These are phyloP conservation scores for Megalurothrips usitatus DNA, from an alignment of 2,888 invertebrate genomes.

Conservation along the genomic window DNA sequence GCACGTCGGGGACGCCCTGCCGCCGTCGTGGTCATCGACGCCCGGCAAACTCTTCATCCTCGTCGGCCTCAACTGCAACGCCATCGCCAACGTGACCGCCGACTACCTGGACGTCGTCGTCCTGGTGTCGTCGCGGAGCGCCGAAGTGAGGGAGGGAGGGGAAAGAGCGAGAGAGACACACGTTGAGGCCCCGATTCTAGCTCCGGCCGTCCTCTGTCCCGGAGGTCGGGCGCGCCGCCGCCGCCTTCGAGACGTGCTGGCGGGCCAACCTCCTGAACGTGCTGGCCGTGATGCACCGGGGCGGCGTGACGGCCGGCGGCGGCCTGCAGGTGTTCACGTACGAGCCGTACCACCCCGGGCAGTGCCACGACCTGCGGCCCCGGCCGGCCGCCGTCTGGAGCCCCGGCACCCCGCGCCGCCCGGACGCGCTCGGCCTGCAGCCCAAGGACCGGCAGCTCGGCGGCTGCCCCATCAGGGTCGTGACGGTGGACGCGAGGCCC, in stretches of 20 bases:
- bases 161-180: background rate
- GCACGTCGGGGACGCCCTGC: background rate
- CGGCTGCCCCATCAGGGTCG: background rate
- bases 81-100: background rate
- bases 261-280: constrained; percentile 3
- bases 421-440: background rate
- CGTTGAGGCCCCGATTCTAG: background rate
- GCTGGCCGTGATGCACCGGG: background rate
- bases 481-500: background rate
- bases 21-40: background rate
- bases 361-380: constrained; percentile 7
- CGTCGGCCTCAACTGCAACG: background rate
- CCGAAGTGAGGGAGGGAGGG: background rate
- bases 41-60: background rate
- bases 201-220: background rate
- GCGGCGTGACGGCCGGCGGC: background rate
- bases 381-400: background rate
- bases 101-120: background rate
- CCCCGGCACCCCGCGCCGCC: background rate
- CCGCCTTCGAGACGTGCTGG: constrained; percentile 3
- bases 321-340: background rate
- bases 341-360: background rate
- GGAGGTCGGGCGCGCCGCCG: background rate
- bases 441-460: background rate
- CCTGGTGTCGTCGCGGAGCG: background rate